Evolutionary conservation across 2,797 vertebrate genomes (phyloP), one percentile per base, ranked within the genome.

Genomic region (Chaetodon trifasciatus): DNA sequence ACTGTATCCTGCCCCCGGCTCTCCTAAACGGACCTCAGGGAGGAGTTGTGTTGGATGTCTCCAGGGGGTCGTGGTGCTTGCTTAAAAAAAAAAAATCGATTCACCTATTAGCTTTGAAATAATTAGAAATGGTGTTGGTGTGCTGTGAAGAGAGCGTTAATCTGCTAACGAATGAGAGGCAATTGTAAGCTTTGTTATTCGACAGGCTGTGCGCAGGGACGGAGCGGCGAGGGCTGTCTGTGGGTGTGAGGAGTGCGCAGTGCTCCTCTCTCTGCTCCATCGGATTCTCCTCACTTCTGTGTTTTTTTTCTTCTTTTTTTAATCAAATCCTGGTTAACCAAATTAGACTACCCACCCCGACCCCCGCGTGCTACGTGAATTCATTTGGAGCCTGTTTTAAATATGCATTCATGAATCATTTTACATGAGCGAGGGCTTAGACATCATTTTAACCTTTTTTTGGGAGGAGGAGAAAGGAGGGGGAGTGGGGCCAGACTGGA

Each of bases 201-300:
- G 88, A 84, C 86, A 86, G 42, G 42, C 42, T 44, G 42, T 83
- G 84, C 86, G 85, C 80, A 57, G 65, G 84, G 82, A 77, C 80
- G 87, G 90, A 90, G 86, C 66, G 82, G 64, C 28, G 85, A 79
- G 79, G 52, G 80, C 78, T 76, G 91, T 87, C 82, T 77, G 90
- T 92, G 92, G 86, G 94, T 91, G 92, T 93, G 93, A 89, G 35
- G 81, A 86, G 89, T 90, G 89, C 83, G 88, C 88, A 86, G 84
- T 74, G 88, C 74, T 32, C 28, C 28, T 32, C 28, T 32, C 28
- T 32, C 28, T 79, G 82, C 90, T 89, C 78, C 61, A 85, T 90
- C 74, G 70, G 87, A 90, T 88, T 91, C 85, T 88, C 84, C 78
- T 88, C 88, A 90, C 4, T 74, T 65, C 17, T 56, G 2, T 84